Base-by-base conservation (phyloP, 2,797 vertebrate genomes). In the Argya squamiceps region DNA sequence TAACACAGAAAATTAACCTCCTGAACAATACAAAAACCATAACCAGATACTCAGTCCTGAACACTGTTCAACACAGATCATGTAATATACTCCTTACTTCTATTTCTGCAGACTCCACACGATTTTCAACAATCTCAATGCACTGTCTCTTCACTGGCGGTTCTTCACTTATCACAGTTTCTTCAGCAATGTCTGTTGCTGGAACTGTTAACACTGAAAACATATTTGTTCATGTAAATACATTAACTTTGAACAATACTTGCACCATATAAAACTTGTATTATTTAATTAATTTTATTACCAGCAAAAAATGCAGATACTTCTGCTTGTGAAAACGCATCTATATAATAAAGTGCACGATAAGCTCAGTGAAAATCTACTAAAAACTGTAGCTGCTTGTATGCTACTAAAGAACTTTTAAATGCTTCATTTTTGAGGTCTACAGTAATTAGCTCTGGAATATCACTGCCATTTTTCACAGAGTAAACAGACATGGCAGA, bases 121-220 rank as follows among this genome's bases (percentile, higher is more conserved):
- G 98, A 92, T 98, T 98, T 97, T 98, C 98, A 97, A 98, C 98
- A 88, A 99, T 98, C 96, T 99, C 98, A 89, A 98, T 98, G 96
- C 98, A 98, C 64, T 98, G 98, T 83, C 98, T 98, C 95, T 99
- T 99, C 55, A 98, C 43, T 47, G 97, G 98, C 0, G 98, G 98
- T 70, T 99, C 98, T 92, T 99, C 98, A 5, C 98, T 99, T 94
- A 99, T 98, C 69, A 99, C 98, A 11, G 98, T 99, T 97, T 99
- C 98, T 97, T 99, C 98, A 73, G 98, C 98, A 94, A 99, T 99
- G 91, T 99, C 98, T 56, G 98, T 99, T 87, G 98, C 98, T 91
- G 98, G 98, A 93, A 99, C 98, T 94, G 98, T 99, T 96, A 99
- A 97, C 64, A 99, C 98, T 99, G 62, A 89, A 97, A 95, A 92